Conservation (phyloP, 2,797 vertebrate species). For the Premnoplex brunnescens region DNA sequence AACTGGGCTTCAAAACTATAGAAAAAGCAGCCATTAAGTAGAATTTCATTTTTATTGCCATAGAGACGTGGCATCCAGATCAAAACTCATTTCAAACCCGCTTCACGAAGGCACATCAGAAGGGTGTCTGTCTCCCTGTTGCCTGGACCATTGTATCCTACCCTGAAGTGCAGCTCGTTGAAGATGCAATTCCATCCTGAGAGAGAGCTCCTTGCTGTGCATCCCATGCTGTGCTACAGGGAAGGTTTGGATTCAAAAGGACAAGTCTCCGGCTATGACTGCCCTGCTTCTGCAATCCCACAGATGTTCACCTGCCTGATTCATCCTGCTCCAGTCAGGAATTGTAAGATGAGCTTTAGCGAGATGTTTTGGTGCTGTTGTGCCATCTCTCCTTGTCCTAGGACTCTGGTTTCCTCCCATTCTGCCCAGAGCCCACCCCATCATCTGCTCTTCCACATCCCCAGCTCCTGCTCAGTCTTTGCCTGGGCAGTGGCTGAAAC, state of each 20-base stretch:
- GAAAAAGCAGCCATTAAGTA: not conserved
- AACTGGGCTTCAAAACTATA: rapidly evolving
- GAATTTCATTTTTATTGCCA: not conserved
- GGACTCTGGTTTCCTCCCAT: not conserved
- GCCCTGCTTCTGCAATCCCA: not conserved
- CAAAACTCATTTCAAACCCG: not conserved
- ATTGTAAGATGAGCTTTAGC: not conserved
- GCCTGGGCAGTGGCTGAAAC: rapidly evolving
- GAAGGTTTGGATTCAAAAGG: not conserved
- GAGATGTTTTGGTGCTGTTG: not conserved
- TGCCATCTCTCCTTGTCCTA: not conserved
- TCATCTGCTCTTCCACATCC: not conserved
- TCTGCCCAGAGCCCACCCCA: not conserved
- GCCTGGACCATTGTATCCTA: rapidly evolving
- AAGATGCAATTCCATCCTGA: not conserved
- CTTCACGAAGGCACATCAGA: not conserved
- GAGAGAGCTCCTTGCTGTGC: not conserved
- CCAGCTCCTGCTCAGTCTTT: not conserved
- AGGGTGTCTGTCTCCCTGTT: not conserved
- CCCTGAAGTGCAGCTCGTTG: not conserved
- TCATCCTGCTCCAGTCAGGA: not conserved
- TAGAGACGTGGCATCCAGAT: not conserved
- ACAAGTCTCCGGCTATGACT: not conserved
- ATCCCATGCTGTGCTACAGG: not conserved
- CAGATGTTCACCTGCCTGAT: rapidly evolving